These are phyloP conservation scores for Melopsittacus undulatus DNA, from an alignment of 2,797 vertebrate genomes.

Conservation along the genomic window DNA sequence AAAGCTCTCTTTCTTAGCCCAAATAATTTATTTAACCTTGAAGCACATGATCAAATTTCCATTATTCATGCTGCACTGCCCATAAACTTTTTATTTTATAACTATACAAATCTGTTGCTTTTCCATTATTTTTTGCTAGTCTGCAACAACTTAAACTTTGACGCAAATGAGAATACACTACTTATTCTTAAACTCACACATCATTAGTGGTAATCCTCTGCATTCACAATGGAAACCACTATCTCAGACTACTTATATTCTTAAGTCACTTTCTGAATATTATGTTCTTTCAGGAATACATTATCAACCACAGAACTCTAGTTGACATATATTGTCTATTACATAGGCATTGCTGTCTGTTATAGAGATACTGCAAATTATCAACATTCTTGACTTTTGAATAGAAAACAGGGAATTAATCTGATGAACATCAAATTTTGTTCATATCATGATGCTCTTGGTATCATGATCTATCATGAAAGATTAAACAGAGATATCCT, in stretches of 20 bases:
- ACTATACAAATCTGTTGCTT: not conserved
- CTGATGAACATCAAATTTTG: slow-evolving; percentile 50
- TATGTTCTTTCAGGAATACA: not conserved
- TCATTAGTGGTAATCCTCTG: not conserved
- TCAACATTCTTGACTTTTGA: slow-evolving; percentile 41
- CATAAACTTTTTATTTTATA: not conserved
- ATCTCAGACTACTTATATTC: not conserved
- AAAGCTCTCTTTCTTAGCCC: not conserved
- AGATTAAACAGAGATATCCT: slow-evolving; percentile 51
- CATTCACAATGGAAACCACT: not conserved
- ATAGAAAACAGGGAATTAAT: slow-evolving; percentile 65
- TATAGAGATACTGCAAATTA: slow-evolving; percentile 55
- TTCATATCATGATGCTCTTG: slow-evolving; percentile 38
- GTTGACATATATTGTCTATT: slow-evolving; percentile 28
- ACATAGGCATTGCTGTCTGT: slow-evolving; percentile 17
- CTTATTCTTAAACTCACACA: not conserved
- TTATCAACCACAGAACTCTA: not conserved
- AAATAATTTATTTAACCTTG: not conserved
- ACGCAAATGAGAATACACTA: not conserved
- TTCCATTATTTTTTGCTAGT: not conserved
- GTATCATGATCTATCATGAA: slow-evolving; percentile 45
- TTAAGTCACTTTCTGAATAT: not conserved
- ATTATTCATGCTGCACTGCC: not conserved
- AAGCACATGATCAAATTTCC: not conserved
- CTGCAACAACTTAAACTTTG: not conserved